Percentiles rank a stretch among this genome's conserved stretches.
phyloP scores from a whole-genome alignment of 2,888 invertebrate genomes.

The Drosophila conformis region DNA sequence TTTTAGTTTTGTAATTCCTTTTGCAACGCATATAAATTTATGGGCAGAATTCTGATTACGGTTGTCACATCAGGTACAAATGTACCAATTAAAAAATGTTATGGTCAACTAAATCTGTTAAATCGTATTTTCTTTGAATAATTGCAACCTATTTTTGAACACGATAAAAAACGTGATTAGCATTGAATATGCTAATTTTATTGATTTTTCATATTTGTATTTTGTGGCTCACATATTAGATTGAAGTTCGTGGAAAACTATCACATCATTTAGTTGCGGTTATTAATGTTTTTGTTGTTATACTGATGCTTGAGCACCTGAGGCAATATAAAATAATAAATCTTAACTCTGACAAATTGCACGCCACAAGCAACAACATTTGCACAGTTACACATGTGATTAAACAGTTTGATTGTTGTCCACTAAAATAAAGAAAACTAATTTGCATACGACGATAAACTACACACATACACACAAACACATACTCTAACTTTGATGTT shows the following conservation, averaged over 20 bases:
- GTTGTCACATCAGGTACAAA: background rate
- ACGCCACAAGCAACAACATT: constrained; percentile 37
- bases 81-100: background rate
- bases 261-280: constrained; percentile 1
- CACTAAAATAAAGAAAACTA: constrained; percentile 28
- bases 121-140: background rate
- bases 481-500: constrained; percentile 22
- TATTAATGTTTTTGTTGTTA: constrained; percentile 23
- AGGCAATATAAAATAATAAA: constrained; percentile 7
- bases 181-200: background rate
- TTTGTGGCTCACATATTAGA: background rate
- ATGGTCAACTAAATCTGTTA: background rate
- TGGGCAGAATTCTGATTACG: background rate
- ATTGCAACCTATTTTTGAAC: background rate
- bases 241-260: constrained; percentile 2
- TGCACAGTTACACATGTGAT: constrained; percentile 39
- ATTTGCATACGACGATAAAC: constrained; percentile 29
- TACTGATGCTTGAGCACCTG: constrained; percentile 9
- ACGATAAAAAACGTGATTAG: background rate
- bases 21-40: background rate
- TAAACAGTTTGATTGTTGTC: constrained; percentile 29
- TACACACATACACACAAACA: constrained; percentile 21
- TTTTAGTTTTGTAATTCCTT: background rate
- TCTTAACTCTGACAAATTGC: constrained; percentile 34
- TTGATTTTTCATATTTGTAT: background rate